These are phyloP conservation scores for Piprites chloris DNA, from an alignment of 2,113 vertebrate species.

Conservation along the genomic window DNA sequence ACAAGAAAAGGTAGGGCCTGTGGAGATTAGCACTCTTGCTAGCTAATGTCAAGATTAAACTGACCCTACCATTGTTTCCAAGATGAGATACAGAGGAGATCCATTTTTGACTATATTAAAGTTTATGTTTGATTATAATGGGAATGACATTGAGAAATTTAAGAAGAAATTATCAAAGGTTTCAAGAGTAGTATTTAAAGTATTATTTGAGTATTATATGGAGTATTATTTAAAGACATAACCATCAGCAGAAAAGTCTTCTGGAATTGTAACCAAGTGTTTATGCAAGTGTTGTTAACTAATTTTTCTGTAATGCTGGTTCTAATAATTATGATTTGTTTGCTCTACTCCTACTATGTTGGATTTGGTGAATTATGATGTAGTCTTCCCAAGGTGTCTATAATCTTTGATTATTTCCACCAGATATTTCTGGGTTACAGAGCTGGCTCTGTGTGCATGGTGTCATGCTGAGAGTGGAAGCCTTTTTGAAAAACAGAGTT, in stretches of 20 bases:
- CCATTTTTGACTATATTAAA: neutral
- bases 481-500: neutral
- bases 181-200: too few species aligned
- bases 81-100: neutral
- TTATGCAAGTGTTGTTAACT: neutral
- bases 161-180: neutral
- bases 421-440: neutral
- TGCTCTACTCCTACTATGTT: neutral
- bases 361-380: neutral
- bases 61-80: neutral
- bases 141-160: neutral
- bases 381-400: neutral
- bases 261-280: neutral
- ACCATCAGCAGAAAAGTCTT: neutral
- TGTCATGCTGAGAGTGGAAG: neutral
- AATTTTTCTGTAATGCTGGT: neutral
- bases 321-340: neutral
- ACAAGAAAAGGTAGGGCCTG: neutral
- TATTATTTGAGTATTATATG: too few species aligned
- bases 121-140: neutral
- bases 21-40: neutral
- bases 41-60: neutral
- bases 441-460: neutral
- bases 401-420: neutral
- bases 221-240: neutral